Conservation (phyloP, 2,797 vertebrate species). For the Delichon dasypus region DNA sequence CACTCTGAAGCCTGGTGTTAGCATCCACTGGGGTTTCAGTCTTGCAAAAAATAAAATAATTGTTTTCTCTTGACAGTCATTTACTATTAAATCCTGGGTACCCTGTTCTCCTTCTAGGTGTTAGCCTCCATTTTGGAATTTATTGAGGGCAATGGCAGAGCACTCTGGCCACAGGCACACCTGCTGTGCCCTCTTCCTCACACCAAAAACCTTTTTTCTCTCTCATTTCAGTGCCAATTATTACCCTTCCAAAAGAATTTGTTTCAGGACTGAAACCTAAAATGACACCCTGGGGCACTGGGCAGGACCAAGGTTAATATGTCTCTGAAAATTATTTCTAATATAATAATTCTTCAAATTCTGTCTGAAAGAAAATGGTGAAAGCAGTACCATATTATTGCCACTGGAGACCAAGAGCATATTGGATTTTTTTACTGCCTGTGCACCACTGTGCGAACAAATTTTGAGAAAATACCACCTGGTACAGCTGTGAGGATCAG, state of each 20-base stretch:
- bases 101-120: not conserved
- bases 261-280: not conserved
- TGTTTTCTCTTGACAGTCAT: not conserved
- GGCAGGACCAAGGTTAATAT: not conserved
- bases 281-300: not conserved
- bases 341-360: not conserved
- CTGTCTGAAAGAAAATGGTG: not conserved
- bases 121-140: not conserved
- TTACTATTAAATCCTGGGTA: not conserved
- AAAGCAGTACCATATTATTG: not conserved
- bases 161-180: fast-evolving
- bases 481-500: not conserved
- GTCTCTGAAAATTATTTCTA: not conserved
- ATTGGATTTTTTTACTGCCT: not conserved
- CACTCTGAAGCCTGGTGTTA: not conserved
- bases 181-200: not conserved
- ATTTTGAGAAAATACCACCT: not conserved
- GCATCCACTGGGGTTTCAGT: not conserved
- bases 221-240: not conserved
- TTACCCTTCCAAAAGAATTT: not conserved
- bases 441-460: not conserved
- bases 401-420: fast-evolving
- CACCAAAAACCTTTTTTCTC: not conserved
- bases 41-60: not conserved
- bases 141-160: not conserved